Conservation (phyloP, 2,797 vertebrate species). For the Gadopsis bispinosus region DNA sequence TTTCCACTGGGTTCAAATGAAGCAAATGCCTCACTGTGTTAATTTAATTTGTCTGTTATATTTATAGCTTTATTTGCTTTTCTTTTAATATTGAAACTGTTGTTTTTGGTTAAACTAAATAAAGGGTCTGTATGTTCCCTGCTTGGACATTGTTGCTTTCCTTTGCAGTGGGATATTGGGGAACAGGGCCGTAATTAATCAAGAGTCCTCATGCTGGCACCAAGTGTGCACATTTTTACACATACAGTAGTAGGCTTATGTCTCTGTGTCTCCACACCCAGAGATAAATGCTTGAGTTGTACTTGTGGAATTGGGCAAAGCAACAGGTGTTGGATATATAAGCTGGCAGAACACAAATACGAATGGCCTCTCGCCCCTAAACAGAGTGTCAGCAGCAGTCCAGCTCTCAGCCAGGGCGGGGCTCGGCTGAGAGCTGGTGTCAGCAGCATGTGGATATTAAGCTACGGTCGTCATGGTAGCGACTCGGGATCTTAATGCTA, state of each 20-base stretch:
- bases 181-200: not conserved
- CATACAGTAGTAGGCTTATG: slow-evolving; percentile 27
- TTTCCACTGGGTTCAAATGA: slow-evolving; percentile 40
- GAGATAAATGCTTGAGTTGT: slow-evolving; percentile 33
- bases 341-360: slow-evolving; percentile 47
- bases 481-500: not conserved
- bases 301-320: slow-evolving; percentile 25
- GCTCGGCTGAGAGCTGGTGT: slow-evolving; percentile 18
- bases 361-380: slow-evolving; percentile 21
- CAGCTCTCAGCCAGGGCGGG: slow-evolving; percentile 22
- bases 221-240: slow-evolving; percentile 34
- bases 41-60: slow-evolving; percentile 55
- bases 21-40: slow-evolving; percentile 33
- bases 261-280: slow-evolving; percentile 12
- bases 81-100: slow-evolving; percentile 61
- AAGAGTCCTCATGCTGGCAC: slow-evolving; percentile 1
- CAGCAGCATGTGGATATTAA: not conserved
- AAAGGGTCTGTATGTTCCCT: slow-evolving; percentile 69
- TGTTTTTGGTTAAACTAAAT: slow-evolving; percentile 72
- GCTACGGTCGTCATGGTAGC: not conserved
- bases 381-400: slow-evolving; percentile 36
- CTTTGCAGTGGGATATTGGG: slow-evolving; percentile 9
- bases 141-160: slow-evolving; percentile 27
- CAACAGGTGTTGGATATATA: slow-evolving; percentile 59
- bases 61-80: slow-evolving; percentile 66